Evolutionary conservation across 2,797 vertebrate genomes (phyloP), one percentile per base, ranked within the genome.

Genomic region (Dendrocincla fuliginosa): DNA sequence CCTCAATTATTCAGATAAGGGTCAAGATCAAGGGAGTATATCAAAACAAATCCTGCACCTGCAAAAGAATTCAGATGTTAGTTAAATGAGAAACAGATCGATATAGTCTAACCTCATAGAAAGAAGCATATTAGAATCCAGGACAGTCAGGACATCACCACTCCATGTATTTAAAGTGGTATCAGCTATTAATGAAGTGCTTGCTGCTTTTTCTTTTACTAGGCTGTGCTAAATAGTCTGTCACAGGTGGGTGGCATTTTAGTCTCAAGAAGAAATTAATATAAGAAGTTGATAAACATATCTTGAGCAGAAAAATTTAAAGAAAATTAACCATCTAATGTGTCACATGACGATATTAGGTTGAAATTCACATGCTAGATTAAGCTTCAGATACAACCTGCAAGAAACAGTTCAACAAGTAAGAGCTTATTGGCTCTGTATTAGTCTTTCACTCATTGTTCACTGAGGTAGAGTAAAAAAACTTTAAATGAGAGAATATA

Each of bases 1-100:
- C 89, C 89, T 96, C 96, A 94, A 95, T 97, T 97, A 96, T 95
- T 97, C 93, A 96, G 89, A 95, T 94, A 92, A 28, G 78, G 92
- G 87, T 96, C 90, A 87, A 96, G 97, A 96, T 96, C 95, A 96
- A 96, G 93, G 68, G 87, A 96, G 75, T 76, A 90, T 77, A 96
- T 96, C 92, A 95, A 96, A 96, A 97, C 90, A 90, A 92, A 88
- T 61, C 80, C 80, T 75, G 71, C 77, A 96, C 91, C 92, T 95
- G 57, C 60, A 80, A 60, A 84, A 92, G 85, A 93, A 94, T 88
- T 87, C 77, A 95, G 71, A 93, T 85, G 69, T 87, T 96, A 95
- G 96, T 97, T 97, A 96, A 97, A 95, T 82, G 92, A 87, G 90
- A 95, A 95, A 64, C 87, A 94, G 81, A 95, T 97, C 64, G 8